phyloP scores from a whole-genome alignment of 2,888 invertebrate species.

The Drosophila macrothrix region DNA sequence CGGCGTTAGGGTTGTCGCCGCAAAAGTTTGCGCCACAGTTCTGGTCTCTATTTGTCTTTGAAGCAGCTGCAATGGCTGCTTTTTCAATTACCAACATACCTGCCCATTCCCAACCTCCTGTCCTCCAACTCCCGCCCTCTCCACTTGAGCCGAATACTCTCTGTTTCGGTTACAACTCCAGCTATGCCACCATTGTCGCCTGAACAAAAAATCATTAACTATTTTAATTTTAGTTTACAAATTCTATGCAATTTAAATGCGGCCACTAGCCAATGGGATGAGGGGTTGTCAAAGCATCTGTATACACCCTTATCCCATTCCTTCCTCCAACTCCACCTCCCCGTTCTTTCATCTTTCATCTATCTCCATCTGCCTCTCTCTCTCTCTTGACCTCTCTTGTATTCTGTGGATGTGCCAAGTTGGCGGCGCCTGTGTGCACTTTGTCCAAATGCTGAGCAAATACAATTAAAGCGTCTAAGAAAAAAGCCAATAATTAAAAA shows the following conservation, averaged over 20 bases:
- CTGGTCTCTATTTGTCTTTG: conserved; percentile 73
- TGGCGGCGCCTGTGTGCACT: conserved; percentile 46
- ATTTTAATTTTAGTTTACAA: conserved; percentile 80
- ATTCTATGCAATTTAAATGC: conserved; percentile 79
- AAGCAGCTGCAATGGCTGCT: conserved; percentile 52
- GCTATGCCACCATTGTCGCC: conserved; percentile 65
- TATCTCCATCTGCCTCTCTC: neutral
- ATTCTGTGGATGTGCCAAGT: conserved; percentile 11
- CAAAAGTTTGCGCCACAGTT: conserved; percentile 69
- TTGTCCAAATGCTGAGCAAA: conserved; percentile 74
- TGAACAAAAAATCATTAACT: conserved; percentile 79
- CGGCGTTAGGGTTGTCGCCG: conserved; percentile 73
- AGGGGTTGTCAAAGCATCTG: conserved; percentile 28
- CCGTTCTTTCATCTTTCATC: neutral
- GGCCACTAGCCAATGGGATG: conserved; percentile 49
- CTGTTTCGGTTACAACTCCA: neutral
- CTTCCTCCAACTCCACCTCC: neutral
- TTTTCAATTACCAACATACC: conserved; percentile 58
- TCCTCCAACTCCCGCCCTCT: neutral
- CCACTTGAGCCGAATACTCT: neutral
- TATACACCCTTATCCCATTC: neutral
- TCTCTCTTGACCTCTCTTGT: neutral
- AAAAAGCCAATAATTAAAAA: conserved; percentile 80
- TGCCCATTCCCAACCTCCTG: neutral
- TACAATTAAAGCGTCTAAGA: conserved; percentile 78